Conservation (phyloP, 2,888 invertebrate genomes). For the Idaea dimidiata region DNA sequence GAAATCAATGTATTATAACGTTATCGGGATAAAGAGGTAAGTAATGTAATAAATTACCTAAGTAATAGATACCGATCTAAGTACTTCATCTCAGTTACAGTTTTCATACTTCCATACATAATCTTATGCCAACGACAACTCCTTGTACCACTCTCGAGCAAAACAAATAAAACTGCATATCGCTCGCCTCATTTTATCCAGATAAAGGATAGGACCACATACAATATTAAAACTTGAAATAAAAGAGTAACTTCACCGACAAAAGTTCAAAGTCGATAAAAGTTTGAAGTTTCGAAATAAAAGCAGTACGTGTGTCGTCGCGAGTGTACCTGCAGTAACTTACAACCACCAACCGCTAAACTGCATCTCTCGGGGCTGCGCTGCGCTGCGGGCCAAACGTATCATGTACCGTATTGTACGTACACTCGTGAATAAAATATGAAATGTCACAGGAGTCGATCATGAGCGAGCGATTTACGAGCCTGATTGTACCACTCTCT, state of each 20-base stretch:
- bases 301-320: not conserved
- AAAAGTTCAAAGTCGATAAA: not conserved
- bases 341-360: not conserved
- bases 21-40: no score
- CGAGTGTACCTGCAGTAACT: not conserved
- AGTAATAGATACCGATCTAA: no score
- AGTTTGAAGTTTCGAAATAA: not conserved
- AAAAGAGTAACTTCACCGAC: not conserved
- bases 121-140: not conserved
- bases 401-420: constrained; percentile 7
- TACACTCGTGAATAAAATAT: constrained; percentile 18
- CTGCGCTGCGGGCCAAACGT: constrained; percentile 4
- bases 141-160: not conserved
- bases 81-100: no score
- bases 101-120: no score
- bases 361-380: not conserved
- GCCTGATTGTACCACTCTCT: constrained; percentile 11
- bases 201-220: not conserved
- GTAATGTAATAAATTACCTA: no score
- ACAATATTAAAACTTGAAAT: not conserved
- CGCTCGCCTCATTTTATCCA: not conserved
- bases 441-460: constrained; percentile 14
- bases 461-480: constrained; percentile 17
- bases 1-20: no score
- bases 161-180: not conserved